Evolutionary conservation across 2,797 vertebrate species (phyloP).

Genomic region (Tragelaphus eurycerus): DNA sequence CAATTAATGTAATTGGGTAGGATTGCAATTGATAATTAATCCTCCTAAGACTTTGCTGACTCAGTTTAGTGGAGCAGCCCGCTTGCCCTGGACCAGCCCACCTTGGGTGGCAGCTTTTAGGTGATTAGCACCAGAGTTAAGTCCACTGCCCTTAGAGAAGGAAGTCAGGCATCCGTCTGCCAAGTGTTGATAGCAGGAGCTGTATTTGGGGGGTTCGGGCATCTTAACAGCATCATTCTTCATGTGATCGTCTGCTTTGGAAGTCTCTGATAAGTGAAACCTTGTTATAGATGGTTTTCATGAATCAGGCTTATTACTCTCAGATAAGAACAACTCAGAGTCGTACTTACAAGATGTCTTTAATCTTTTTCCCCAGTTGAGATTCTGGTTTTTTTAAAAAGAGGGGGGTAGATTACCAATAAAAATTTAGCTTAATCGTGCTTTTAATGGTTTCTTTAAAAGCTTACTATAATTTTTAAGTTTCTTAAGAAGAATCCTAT

Average conservation of each 20-base stretch:
- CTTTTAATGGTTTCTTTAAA: neutral
- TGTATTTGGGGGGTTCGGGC: neutral
- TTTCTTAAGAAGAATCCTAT: neutral
- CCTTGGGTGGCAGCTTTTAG: neutral
- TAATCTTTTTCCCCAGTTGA: conserved; percentile 42
- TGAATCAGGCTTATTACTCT: conserved; percentile 4
- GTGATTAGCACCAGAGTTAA: neutral
- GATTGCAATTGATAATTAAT: conserved; percentile 14
- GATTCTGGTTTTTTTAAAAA: neutral
- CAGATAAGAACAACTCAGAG: neutral
- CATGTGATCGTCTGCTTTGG: neutral
- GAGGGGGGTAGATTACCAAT: neutral
- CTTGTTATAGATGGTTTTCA: neutral
- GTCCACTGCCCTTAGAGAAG: neutral
- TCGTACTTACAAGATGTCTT: conserved; percentile 26
- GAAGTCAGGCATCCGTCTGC: neutral
- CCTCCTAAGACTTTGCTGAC: conserved; percentile 44
- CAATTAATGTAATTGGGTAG: conserved; percentile 42
- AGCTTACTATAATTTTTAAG: neutral
- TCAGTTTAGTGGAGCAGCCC: neutral
- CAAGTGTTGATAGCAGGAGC: neutral
- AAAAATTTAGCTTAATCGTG: conserved; percentile 5
- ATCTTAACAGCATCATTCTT: neutral
- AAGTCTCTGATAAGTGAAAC: neutral
- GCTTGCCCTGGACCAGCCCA: neutral